Evolutionary conservation across 2,113 vertebrate species (phyloP).

Genomic region (Scytalopus superciliaris): DNA sequence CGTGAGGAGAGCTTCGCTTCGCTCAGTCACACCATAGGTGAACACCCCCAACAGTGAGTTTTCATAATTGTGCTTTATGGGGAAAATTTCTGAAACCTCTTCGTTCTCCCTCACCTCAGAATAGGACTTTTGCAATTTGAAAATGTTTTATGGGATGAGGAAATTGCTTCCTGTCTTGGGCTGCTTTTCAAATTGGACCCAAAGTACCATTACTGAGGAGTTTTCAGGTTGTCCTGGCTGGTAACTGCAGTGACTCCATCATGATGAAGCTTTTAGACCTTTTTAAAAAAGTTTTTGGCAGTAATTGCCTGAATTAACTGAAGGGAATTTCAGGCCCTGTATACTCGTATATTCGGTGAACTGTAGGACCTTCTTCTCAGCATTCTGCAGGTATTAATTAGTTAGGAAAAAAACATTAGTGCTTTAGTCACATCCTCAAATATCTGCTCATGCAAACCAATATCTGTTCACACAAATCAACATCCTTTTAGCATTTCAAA

Average conservation of each 20-base stretch:
- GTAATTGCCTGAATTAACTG: constrained; percentile 34
- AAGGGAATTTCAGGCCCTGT: neutral
- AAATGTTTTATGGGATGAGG: constrained; percentile 14
- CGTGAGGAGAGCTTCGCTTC: neutral
- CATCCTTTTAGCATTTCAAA: neutral
- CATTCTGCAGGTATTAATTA: neutral
- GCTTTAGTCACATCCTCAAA: neutral
- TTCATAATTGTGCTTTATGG: neutral
- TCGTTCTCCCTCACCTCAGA: neutral
- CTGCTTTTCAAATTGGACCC: constrained; percentile 30
- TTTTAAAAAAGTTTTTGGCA: neutral
- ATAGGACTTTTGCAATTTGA: neutral
- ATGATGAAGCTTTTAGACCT: constrained; percentile 12
- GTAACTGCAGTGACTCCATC: neutral
- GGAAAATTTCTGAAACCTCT: neutral
- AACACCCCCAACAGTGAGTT: neutral
- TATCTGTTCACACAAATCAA: neutral
- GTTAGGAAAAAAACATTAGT: neutral
- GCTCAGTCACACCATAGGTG: neutral
- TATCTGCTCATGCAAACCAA: neutral
- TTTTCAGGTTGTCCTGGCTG: constrained; percentile 1
- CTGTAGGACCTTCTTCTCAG: neutral
- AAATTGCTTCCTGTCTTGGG: constrained; percentile 38
- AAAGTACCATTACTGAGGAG: neutral
- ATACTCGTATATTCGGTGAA: neutral